Percentiles rank a stretch among this genome's conserved stretches.
These are phyloP conservation scores for Aspidiotus rigidus DNA, from an alignment of 2,888 invertebrate genomes.

Conservation along the genomic window DNA sequence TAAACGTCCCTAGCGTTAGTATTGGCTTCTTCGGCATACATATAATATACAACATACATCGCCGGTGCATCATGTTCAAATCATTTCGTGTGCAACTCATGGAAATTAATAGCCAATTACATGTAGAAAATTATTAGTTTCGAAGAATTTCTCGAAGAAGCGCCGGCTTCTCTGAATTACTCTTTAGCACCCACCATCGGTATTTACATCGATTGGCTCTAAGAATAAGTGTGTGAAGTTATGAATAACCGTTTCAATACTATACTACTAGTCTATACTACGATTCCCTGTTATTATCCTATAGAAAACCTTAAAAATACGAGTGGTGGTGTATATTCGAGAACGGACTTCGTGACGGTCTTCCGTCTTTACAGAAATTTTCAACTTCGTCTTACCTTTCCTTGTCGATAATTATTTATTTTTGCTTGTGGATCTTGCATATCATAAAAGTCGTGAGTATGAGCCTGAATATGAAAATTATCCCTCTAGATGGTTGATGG, in stretches of 20 bases:
- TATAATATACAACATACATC: too few relatives aligned
- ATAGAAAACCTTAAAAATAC: too few relatives aligned
- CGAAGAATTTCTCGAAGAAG: slow-evolving; percentile 20
- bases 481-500: too few relatives aligned
- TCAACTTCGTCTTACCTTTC: too few relatives aligned
- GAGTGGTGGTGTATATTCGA: too few relatives aligned
- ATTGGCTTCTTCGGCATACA: slow-evolving; percentile 3
- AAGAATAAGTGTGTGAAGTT: slow-evolving; percentile 6
- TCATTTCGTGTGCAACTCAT: slow-evolving; percentile 21
- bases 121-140: slow-evolving; percentile 28
- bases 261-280: slow-evolving; percentile 1
- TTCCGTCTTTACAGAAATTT: too few relatives aligned
- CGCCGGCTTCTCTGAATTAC: slow-evolving; percentile 21
- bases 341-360: too few relatives aligned
- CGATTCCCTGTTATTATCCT: slow-evolving; percentile 26
- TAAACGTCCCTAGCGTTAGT: slow-evolving; percentile 2
- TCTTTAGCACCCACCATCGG: slow-evolving; percentile 26
- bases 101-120: slow-evolving; percentile 30
- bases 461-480: too few relatives aligned
- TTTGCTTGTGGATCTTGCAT: too few relatives aligned
- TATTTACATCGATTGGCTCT: slow-evolving; percentile 17
- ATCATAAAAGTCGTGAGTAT: too few relatives aligned
- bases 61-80: not conserved
- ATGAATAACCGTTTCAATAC: slow-evolving; percentile 22
- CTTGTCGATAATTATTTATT: too few relatives aligned